Percentiles rank a stretch among this genome's conserved stretches.
These are phyloP conservation scores for Calvadosia cruxmelitensis DNA, from an alignment of 30 jellyfish, hydroid and myxozoan species.

Conservation along the genomic window DNA sequence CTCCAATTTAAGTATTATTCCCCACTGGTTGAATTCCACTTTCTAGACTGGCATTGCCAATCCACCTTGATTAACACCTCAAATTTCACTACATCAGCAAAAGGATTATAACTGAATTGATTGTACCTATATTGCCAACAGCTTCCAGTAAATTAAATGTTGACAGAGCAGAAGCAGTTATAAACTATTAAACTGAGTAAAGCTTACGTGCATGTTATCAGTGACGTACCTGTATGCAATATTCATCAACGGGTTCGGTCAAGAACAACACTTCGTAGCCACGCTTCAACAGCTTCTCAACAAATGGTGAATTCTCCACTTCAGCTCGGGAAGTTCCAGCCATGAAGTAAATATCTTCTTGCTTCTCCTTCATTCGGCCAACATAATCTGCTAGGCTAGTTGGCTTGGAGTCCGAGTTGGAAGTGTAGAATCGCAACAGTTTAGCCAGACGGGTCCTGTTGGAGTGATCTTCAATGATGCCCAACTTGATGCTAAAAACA, in stretches of 20 bases:
- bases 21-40: no score
- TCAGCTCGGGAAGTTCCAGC: conserved; percentile 87
- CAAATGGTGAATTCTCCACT: conserved; percentile 93
- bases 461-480: conserved; percentile 94
- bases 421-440: conserved; percentile 72
- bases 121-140: no score
- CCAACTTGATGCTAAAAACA: conserved; percentile 94
- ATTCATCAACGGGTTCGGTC: conserved; percentile 96
- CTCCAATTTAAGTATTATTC: no score
- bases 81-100: no score
- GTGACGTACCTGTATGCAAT: conserved; percentile 60
- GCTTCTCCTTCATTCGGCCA: conserved; percentile 93
- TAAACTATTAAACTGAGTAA: no score
- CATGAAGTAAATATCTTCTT: conserved; percentile 86
- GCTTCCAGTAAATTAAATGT: no score
- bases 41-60: no score
- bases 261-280: conserved; percentile 96
- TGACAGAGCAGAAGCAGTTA: no score
- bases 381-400: conserved; percentile 96
- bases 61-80: no score
- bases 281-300: conserved; percentile 70
- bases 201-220: neutral
- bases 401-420: conserved; percentile 60
- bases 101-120: no score
- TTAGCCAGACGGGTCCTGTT: conserved; percentile 95